Evolutionary conservation across 2,113 vertebrate genomes (phyloP), one percentile per base, ranked within the genome.

Genomic region (Hemiprocne comata): DNA sequence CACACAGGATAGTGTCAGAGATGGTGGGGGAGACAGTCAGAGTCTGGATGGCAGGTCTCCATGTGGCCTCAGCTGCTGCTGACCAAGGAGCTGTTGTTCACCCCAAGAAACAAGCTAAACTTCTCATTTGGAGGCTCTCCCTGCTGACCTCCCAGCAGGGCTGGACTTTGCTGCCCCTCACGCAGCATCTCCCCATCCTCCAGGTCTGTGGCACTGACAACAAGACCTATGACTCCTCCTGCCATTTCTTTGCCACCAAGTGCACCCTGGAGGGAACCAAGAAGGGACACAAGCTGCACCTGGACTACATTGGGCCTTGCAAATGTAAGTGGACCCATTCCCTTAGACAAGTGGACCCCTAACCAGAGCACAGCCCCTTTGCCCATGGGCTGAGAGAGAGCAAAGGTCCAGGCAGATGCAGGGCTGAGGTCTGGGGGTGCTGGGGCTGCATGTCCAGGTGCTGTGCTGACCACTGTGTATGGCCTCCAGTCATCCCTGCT

Each of bases 201-300:
- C 97, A 99, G 99, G 98, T 99, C 48, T 99, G 99, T 9, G 99
- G 99, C 94, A 99, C 99, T 1, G 99, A 99, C 98, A 99, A 99
- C 98, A 99, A 99, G 98, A 99, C 99, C 98, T 99, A 99, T 2
- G 99, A 99, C 95, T 98, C 99, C 60, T 99, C 99, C 81, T 99
- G 99, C 98, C 99, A 99, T 93, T 99, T 99, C 98, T 99, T 99
- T 85, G 99, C 99, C 96, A 99, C 99, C 97, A 99, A 99, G 95
- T 99, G 99, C 92, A 94, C 99, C 83, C 97, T 99, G 98, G 99
- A 99, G 97, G 99, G 99, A 95, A 99, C 99, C 97, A 99, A 99
- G 98, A 99, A 99, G 97, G 99, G 99, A 67, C 99, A 99, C 98
- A 99, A 99, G 90, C 98, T 99, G 97, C 99, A 99, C 97, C 97